phyloP scores from a whole-genome alignment of 2,888 invertebrate species.

The Andrena fulva region DNA sequence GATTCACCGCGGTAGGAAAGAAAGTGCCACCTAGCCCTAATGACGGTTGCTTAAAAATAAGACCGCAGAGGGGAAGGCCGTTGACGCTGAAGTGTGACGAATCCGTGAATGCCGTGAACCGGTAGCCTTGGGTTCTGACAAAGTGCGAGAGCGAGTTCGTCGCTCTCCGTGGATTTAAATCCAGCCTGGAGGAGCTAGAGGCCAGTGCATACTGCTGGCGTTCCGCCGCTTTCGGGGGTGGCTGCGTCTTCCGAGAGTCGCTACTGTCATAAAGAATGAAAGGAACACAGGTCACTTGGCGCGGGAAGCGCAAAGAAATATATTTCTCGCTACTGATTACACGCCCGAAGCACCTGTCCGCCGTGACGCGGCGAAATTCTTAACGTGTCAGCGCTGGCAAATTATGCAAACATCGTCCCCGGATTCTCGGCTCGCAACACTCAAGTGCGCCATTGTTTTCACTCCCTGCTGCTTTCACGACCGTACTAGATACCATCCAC shows the following conservation, averaged over 20 bases:
- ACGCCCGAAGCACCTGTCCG: too few species aligned
- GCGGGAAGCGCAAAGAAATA: too few species aligned
- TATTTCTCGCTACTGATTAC: too few species aligned
- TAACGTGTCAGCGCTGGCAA: neutral
- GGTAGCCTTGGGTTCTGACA: slow-evolving; percentile 64
- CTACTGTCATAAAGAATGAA: too few species aligned
- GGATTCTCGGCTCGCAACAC: too few species aligned
- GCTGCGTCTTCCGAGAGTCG: too few species aligned
- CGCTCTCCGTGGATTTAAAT: slow-evolving; percentile 57
- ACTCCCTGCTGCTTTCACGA: neutral
- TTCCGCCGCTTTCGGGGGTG: slow-evolving; percentile 3
- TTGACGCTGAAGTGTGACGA: slow-evolving; percentile 68
- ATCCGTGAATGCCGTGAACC: slow-evolving; percentile 63
- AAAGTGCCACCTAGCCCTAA: slow-evolving; percentile 47
- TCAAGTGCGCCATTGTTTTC: neutral
- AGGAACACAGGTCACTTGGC: too few species aligned
- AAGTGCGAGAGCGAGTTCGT: slow-evolving; percentile 66
- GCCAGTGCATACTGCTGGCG: neutral
- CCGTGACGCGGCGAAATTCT: too few species aligned
- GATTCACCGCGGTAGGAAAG: slow-evolving; percentile 29
- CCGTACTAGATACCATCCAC: neutral
- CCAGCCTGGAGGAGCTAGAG: neutral
- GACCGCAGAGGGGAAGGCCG: slow-evolving; percentile 57
- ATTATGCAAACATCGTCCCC: neutral
- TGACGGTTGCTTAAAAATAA: slow-evolving; percentile 68